These are phyloP conservation scores for Pithys albifrons DNA, from an alignment of 2,113 vertebrate species.

Conservation along the genomic window DNA sequence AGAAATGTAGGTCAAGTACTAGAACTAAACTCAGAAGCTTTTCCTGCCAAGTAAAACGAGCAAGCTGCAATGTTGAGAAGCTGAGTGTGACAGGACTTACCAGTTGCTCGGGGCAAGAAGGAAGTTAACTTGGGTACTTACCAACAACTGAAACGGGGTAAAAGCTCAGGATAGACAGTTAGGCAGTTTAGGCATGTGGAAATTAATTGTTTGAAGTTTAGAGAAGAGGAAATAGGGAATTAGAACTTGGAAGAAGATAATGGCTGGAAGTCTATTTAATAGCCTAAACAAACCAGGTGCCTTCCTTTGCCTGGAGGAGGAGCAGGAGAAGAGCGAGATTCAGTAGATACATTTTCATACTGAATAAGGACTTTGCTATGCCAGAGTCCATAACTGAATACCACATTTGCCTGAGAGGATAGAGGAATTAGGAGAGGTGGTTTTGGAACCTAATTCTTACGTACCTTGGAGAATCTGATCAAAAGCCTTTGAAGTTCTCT, in stretches of 20 bases:
- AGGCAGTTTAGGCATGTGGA: not conserved
- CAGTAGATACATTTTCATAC: not conserved
- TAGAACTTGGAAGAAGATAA: not conserved
- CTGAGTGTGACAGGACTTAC: not conserved
- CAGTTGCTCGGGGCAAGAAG: not conserved
- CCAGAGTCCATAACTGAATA: not conserved
- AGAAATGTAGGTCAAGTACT: not conserved
- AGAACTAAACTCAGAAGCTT: not conserved
- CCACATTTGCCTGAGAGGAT: not conserved
- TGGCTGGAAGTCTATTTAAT: not conserved
- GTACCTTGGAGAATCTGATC: not conserved
- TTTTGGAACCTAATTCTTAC: not conserved
- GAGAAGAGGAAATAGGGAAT: not conserved
- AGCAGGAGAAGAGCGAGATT: not conserved
- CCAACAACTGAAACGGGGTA: not conserved
- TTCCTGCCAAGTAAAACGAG: not conserved
- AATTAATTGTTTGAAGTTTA: not conserved
- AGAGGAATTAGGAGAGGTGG: not conserved
- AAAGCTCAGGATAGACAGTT: not conserved
- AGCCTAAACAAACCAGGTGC: not conserved
- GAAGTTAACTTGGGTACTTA: not conserved
- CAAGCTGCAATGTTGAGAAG: not conserved
- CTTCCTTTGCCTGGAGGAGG: not conserved
- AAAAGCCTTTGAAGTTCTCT: slow-evolving; percentile 22
- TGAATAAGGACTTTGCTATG: not conserved